Evolutionary conservation across 2,888 invertebrate genomes (phyloP).

Genomic region (Volucella bombylans): DNA sequence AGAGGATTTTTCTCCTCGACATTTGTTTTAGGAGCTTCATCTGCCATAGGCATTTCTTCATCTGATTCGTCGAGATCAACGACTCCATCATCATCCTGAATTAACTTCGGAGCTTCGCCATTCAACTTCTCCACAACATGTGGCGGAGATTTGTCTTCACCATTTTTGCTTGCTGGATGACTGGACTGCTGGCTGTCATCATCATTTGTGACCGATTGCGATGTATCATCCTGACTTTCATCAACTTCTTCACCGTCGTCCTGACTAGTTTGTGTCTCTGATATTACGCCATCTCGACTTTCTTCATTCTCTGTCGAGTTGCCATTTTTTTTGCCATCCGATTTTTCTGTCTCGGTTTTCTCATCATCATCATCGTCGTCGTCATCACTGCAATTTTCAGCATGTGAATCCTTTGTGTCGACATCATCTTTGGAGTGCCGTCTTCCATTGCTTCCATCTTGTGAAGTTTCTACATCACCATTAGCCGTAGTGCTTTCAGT

Average conservation of each 20-base stretch:
- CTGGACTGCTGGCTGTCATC: conserved; percentile 74
- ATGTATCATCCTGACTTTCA: conserved; percentile 58
- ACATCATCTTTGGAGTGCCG: conserved; percentile 61
- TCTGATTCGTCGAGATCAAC: conserved; percentile 80
- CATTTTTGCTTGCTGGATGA: conserved; percentile 71
- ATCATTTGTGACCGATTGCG: conserved; percentile 70
- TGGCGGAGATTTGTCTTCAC: conserved; percentile 40
- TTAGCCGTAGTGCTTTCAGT: conserved; percentile 72
- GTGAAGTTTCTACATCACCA: conserved; percentile 57
- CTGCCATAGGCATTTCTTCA: conserved; percentile 76
- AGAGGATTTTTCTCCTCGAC: conserved; percentile 44
- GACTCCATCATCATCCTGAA: conserved; percentile 69
- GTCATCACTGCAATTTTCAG: conserved; percentile 67
- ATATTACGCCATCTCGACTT: conserved; percentile 75
- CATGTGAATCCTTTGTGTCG: conserved; percentile 63
- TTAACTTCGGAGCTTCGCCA: conserved; percentile 75
- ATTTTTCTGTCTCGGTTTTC: conserved; percentile 75
- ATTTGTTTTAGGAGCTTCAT: conserved; percentile 45
- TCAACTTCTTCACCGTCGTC: conserved; percentile 68
- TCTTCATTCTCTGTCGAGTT: conserved; percentile 66
- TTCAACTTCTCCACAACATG: conserved; percentile 73
- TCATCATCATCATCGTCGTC: conserved; percentile 76
- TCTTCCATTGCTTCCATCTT: conserved; percentile 47
- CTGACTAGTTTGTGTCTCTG: conserved; percentile 74
- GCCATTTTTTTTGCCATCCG: conserved; percentile 62